phyloP scores from a whole-genome alignment of 2,797 vertebrate species.

The Manis crassicaudata region DNA sequence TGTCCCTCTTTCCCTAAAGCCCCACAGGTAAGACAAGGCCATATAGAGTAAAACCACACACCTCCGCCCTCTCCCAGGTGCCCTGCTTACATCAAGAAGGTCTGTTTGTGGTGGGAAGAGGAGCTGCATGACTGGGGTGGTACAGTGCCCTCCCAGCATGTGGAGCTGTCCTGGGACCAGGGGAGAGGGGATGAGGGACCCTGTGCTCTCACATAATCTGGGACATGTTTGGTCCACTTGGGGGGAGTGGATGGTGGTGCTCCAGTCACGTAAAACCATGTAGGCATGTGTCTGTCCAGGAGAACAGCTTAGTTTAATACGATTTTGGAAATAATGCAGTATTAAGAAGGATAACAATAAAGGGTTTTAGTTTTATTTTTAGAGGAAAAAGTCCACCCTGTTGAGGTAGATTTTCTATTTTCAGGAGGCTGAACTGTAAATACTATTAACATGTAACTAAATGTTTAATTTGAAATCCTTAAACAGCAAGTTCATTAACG shows the following conservation, averaged over 20 bases:
- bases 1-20: neutral
- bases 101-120: neutral
- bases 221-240: neutral
- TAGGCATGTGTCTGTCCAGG: neutral
- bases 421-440: neutral
- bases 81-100: neutral
- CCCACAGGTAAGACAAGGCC: neutral
- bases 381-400: neutral
- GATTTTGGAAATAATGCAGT: neutral
- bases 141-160: neutral
- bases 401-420: conserved; percentile 27
- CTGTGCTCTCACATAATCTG: neutral
- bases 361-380: neutral
- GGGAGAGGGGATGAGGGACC: neutral
- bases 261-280: neutral
- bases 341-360: neutral
- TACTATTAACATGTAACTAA: neutral
- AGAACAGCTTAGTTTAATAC: neutral
- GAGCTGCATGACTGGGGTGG: neutral
- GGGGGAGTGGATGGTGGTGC: neutral
- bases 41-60: neutral
- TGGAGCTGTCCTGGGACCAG: neutral
- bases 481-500: neutral
- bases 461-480: neutral
- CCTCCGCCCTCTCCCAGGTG: neutral